Percentiles rank a stretch among this genome's conserved stretches.
Evolutionary conservation across 2,113 vertebrate species (phyloP).

Genomic region (Isurus oxyrinchus): DNA sequence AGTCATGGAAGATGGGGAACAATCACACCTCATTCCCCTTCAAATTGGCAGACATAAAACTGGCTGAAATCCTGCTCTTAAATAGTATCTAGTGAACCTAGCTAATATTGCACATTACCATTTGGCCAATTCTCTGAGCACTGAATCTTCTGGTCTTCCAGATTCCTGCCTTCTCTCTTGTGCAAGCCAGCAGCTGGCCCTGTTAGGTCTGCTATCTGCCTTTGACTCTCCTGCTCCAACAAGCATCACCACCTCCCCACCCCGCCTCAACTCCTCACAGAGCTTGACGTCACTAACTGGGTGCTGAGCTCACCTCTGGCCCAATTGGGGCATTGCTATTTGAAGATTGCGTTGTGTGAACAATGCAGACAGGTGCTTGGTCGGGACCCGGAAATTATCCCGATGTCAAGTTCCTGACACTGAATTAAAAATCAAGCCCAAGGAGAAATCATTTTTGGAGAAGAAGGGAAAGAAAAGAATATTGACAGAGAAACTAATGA

Average conservation of each 20-base stretch:
- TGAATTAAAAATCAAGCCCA: neutral
- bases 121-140: too few species aligned
- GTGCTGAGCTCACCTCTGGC: neutral
- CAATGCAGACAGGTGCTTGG: neutral
- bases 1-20: too few species aligned
- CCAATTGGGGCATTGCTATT: neutral
- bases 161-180: too few species aligned
- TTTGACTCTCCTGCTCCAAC: neutral
- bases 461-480: neutral
- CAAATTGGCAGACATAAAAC: too few species aligned
- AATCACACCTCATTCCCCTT: too few species aligned
- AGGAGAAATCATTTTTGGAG: neutral
- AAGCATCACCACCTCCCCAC: too few species aligned
- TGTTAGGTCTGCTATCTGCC: neutral
- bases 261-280: neutral
- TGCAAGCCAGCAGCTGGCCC: too few species aligned
- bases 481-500: neutral
- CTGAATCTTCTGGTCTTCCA: too few species aligned
- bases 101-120: too few species aligned
- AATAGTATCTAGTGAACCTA: too few species aligned
- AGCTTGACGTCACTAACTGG: neutral
- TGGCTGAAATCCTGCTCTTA: too few species aligned
- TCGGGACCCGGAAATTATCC: too few species aligned
- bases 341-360: neutral
- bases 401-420: neutral